These are phyloP conservation scores for Picathartes gymnocephalus DNA, from an alignment of 2,113 vertebrate genomes.

Conservation along the genomic window DNA sequence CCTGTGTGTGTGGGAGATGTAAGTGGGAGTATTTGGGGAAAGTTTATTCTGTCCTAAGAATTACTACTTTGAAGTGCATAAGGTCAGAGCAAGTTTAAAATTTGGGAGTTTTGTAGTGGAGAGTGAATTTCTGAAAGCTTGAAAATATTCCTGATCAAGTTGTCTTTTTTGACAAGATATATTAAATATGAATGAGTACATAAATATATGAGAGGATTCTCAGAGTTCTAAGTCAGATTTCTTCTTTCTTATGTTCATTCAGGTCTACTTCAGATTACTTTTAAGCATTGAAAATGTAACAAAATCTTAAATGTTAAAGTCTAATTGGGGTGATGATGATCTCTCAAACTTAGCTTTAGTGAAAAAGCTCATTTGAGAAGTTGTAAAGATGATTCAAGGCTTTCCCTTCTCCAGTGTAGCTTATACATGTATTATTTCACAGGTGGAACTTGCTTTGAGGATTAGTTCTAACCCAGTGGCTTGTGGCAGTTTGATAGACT, in stretches of 20 bases:
- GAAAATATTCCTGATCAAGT: neutral
- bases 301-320: neutral
- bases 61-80: neutral
- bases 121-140: neutral
- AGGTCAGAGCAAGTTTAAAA: neutral
- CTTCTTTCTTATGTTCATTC: neutral
- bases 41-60: neutral
- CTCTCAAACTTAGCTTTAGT: neutral
- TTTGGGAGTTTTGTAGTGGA: neutral
- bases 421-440: neutral
- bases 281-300: neutral
- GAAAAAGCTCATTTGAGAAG: neutral
- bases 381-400: neutral
- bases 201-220: neutral
- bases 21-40: conserved; percentile 65
- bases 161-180: neutral
- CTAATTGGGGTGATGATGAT: neutral
- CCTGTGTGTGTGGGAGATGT: conserved; percentile 97
- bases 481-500: neutral
- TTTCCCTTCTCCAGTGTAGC: neutral
- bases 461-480: neutral
- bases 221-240: neutral
- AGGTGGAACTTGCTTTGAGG: neutral
- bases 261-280: neutral
- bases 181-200: neutral